Evolutionary conservation across 1,140 invertebrate species (phyloP), one percentile per base, ranked within the genome.

Genomic region (Drosophila grimshawi): DNA sequence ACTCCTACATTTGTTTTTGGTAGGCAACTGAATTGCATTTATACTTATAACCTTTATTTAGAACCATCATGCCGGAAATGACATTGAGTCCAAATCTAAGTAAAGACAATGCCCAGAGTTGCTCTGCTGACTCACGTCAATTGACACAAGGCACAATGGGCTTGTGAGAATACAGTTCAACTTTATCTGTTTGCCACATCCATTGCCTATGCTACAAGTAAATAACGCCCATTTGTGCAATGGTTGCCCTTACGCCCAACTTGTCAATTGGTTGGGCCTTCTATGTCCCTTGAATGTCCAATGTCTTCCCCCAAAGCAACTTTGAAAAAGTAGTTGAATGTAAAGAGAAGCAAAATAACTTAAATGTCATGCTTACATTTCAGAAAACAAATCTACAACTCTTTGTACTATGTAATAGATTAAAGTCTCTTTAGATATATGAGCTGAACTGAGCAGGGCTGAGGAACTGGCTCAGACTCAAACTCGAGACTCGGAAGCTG

Each of bases 311-410:
- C 37, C 3, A 27, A 37, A 37, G 41, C 39, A 39, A 45, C 30
- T 33, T 7, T 4, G 39, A 30, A 52, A 63, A 66, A 59, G 49
- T 57, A 60, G 39, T 56, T 55, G 51, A 63, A 56, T 68, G 60
- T 67, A 72, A 81, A 64, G 78, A 56, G 19, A 11, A 37, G 8
- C 65, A 74, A 73, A 82, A 76, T 81, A 81, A 89, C 86, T 89
- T 89, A 81, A 89, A 89, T 85, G 86, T 89, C 86, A 89, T 89
- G 85, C 71, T 76, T 76, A 75, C 78, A 78, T 78, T 67, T 78
- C 59, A 76, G 52, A 78, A 76, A 81, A 80, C 62, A 89, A 89
- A 89, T 89, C 85, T 89, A 78, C 75, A 79, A 76, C 73, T 78
- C 86, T 66, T 85, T 81, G 70, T 43, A 43, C 39, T 72, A 75